Conservation (phyloP, 2,888 invertebrate genomes). For the Acleris sparsana region DNA sequence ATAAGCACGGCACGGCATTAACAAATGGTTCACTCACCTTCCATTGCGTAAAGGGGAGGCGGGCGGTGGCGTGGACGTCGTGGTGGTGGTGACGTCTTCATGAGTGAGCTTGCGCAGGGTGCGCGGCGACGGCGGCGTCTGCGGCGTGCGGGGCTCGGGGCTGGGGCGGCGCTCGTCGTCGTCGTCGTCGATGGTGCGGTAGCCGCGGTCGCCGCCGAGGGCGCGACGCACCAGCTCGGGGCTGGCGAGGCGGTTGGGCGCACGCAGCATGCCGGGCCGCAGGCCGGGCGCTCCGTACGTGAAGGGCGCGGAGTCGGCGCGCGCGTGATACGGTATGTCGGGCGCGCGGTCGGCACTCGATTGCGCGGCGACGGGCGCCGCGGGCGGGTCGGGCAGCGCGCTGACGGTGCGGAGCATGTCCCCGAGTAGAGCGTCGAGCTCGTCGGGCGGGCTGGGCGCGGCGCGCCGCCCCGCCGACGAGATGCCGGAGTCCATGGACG, state of each 20-base stretch:
- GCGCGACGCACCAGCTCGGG: slow-evolving; percentile 93
- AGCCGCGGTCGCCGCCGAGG: slow-evolving; percentile 70
- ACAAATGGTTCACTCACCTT: slow-evolving; percentile 52
- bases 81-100: slow-evolving; percentile 71
- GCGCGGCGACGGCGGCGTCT: slow-evolving; percentile 62
- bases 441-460: slow-evolving; percentile 83
- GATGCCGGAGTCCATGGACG: slow-evolving; percentile 96
- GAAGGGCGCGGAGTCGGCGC: slow-evolving; percentile 94
- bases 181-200: slow-evolving; percentile 70
- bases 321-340: slow-evolving; percentile 95
- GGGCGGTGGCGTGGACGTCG: slow-evolving; percentile 51
- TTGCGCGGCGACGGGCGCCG: slow-evolving; percentile 56
- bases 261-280: slow-evolving; percentile 86
- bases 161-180: slow-evolving; percentile 71
- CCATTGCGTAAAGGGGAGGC: slow-evolving; percentile 66
- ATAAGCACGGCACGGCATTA: too few species aligned
- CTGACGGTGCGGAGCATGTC: slow-evolving; percentile 95
- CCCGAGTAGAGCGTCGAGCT: slow-evolving; percentile 92
- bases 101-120: slow-evolving; percentile 70
- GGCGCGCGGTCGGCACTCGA: slow-evolving; percentile 77
- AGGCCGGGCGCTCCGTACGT: slow-evolving; percentile 90
- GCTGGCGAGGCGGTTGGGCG: slow-evolving; percentile 90
- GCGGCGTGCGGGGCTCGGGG: slow-evolving; percentile 57
- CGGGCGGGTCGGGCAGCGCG: slow-evolving; percentile 87
- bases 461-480: slow-evolving; percentile 88